These are phyloP conservation scores for Drosophila pachea DNA, from an alignment of 1,140 invertebrate genomes.

Conservation along the genomic window DNA sequence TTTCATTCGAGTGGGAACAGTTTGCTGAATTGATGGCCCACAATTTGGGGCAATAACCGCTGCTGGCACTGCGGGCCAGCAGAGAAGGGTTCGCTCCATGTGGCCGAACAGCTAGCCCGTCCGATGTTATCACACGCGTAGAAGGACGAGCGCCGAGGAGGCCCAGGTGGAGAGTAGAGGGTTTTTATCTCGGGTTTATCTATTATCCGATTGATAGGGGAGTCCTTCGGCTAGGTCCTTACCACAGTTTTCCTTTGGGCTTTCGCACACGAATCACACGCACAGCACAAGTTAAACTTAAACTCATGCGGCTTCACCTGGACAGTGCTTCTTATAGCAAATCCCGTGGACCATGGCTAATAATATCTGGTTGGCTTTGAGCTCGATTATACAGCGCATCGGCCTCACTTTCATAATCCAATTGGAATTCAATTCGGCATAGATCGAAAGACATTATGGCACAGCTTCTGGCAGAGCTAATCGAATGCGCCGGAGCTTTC, in stretches of 20 bases:
- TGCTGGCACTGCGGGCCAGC: neutral
- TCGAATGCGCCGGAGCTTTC: too few species aligned
- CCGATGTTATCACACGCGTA: conserved; percentile 8
- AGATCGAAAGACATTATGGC: too few species aligned
- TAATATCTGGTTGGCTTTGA: neutral
- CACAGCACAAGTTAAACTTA: neutral
- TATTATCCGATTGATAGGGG: too few species aligned
- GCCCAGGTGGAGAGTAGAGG: too few species aligned
- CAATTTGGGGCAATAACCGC: conserved; percentile 34
- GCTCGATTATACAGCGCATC: neutral
- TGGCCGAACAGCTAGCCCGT: too few species aligned
- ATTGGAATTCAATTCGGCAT: too few species aligned
- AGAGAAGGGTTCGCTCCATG: too few species aligned
- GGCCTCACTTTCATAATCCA: neutral
- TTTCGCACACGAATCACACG: neutral
- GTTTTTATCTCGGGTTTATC: too few species aligned
- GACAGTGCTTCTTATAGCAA: neutral
- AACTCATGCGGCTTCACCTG: neutral
- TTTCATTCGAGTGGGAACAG: conserved; percentile 26
- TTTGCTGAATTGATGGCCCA: conserved; percentile 32
- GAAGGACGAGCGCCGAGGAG: too few species aligned
- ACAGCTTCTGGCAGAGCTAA: too few species aligned
- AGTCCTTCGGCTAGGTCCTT: too few species aligned
- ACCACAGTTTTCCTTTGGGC: neutral
- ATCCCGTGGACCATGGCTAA: neutral